Percentiles rank a stretch among this genome's conserved stretches.
Conservation (phyloP, 2,797 vertebrate genomes). For the Philypnodon macrostomus region DNA sequence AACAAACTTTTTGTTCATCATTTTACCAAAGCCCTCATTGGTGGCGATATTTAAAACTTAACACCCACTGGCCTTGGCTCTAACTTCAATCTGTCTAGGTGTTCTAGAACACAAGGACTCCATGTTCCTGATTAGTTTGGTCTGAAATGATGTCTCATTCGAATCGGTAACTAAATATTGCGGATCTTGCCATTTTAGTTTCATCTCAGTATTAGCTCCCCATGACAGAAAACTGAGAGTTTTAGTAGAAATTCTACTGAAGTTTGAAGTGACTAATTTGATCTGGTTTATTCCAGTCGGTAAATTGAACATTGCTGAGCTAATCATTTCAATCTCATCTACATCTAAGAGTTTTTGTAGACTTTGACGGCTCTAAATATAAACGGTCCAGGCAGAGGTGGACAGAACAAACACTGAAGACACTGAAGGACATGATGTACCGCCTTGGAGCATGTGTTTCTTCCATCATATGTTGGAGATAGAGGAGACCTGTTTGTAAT, state of each 20-base stretch:
- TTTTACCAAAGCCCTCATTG: not conserved
- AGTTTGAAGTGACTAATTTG: no score
- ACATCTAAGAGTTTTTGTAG: constrained; percentile 39
- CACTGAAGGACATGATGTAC: constrained; percentile 21
- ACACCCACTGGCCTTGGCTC: not conserved
- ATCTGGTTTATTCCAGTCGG: not conserved
- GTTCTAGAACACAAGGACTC: no score
- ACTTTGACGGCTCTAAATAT: constrained; percentile 29
- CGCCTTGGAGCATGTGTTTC: constrained; percentile 26
- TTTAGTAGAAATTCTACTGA: no score
- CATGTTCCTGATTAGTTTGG: no score
- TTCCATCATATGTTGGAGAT: constrained; percentile 39
- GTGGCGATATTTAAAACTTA: not conserved
- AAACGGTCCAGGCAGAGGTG: constrained; percentile 10
- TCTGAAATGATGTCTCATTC: not conserved
- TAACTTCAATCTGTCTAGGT: no score
- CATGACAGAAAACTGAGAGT: no score
- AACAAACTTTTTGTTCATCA: no score
- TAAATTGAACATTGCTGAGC: no score
- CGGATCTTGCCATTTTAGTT: constrained; percentile 12
- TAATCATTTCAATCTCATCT: constrained; percentile 16
- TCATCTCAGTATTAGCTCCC: constrained; percentile 30
- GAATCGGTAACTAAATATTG: not conserved
- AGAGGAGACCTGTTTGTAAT: constrained; percentile 60
- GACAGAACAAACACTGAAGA: constrained; percentile 5